Percentiles rank a stretch among this genome's conserved stretches.
phyloP scores from a whole-genome alignment of 1,140 invertebrate species.

The Zeugodacus cucurbitae region DNA sequence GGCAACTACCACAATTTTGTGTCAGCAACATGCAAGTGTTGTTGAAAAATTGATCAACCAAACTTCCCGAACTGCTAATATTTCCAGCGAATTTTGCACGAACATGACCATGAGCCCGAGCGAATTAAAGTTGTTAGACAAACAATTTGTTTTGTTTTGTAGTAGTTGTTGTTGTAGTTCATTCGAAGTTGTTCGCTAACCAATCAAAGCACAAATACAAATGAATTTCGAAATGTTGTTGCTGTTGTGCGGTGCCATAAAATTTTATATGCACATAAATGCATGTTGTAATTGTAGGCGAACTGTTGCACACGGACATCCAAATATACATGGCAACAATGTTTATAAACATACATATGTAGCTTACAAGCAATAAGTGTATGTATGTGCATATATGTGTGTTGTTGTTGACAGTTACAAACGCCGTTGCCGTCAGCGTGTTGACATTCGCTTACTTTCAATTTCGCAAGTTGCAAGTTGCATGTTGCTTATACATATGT shows the following conservation, averaged over 20 bases:
- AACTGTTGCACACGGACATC: too few relatives aligned
- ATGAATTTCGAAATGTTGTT: neutral
- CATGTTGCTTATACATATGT: neutral
- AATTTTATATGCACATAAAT: neutral
- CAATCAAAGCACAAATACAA: neutral
- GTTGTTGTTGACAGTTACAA: neutral
- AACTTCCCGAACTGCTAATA: too few relatives aligned
- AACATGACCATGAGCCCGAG: too few relatives aligned
- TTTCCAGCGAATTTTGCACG: too few relatives aligned
- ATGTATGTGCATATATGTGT: neutral
- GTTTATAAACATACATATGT: too few relatives aligned
- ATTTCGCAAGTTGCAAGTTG: neutral
- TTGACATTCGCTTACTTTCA: neutral
- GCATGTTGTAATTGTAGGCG: neutral
- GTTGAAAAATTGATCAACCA: too few relatives aligned
- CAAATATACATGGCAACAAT: too few relatives aligned
- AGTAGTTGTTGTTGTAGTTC: too few relatives aligned
- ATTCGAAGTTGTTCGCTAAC: neutral
- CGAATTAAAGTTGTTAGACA: too few relatives aligned
- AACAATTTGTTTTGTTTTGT: too few relatives aligned
- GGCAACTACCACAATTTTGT: too few relatives aligned
- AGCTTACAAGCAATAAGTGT: neutral
- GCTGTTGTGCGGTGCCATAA: neutral
- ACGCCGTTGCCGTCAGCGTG: neutral
- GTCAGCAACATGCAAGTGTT: too few relatives aligned